These are phyloP conservation scores for Macrotus californicus DNA, from an alignment of 2,113 vertebrate genomes.

Conservation along the genomic window DNA sequence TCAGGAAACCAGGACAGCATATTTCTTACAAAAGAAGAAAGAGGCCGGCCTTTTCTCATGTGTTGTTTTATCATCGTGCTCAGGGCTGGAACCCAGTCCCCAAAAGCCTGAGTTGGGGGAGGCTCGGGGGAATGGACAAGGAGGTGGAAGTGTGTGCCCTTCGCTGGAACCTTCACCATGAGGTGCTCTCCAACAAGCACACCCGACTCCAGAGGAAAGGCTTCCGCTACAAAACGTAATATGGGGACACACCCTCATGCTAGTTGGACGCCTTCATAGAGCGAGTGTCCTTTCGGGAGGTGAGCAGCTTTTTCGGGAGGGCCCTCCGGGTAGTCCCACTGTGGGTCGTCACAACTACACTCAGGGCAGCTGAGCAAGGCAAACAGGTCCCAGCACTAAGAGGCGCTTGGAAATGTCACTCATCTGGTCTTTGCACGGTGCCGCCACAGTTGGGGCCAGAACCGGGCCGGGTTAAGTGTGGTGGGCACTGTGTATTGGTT, in stretches of 20 bases:
- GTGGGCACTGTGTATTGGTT: neutral
- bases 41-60: neutral
- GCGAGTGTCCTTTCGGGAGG: neutral
- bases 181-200: neutral
- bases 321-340: neutral
- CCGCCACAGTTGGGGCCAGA: neutral
- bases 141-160: neutral
- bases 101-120: neutral
- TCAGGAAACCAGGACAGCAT: neutral
- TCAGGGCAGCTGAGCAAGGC: neutral
- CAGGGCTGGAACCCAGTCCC: neutral
- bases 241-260: neutral
- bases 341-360: too few relatives aligned
- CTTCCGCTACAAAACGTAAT: neutral
- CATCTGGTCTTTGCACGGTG: neutral
- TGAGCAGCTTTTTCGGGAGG: neutral
- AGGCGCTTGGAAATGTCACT: accelerated
- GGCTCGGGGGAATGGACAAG: neutral
- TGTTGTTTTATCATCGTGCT: neutral
- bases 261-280: accelerated
- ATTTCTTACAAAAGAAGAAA: neutral
- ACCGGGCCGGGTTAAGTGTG: too few relatives aligned
- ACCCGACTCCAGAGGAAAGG: neutral
- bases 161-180: accelerated
- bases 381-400: neutral